Evolutionary conservation across 1,140 invertebrate species (phyloP).

Genomic region (Brachionus koreanus): DNA sequence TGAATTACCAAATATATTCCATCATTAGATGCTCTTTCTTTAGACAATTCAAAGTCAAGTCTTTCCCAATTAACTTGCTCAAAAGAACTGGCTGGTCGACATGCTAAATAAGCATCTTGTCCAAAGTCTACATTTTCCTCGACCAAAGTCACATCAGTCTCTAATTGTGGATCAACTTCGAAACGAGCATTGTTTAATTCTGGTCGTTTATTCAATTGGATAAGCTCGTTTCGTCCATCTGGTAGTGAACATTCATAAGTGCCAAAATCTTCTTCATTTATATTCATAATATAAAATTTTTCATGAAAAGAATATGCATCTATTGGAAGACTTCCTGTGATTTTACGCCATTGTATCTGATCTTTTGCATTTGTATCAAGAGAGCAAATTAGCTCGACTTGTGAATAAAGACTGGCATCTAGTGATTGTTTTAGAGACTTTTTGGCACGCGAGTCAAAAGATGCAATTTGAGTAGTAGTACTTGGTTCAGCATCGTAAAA

Average conservation of each 20-base stretch:
- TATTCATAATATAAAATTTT: background rate
- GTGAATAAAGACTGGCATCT: background rate
- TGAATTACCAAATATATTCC: background rate
- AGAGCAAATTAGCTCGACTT: background rate
- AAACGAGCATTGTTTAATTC: background rate
- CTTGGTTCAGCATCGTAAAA: background rate
- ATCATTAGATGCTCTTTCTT: background rate
- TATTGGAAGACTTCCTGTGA: background rate
- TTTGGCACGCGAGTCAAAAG: background rate
- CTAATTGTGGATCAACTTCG: background rate
- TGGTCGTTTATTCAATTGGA: background rate
- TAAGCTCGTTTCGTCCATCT: background rate
- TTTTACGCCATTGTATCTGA: background rate
- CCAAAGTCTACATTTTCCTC: background rate
- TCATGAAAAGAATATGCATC: background rate
- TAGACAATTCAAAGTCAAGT: background rate
- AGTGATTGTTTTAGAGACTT: background rate
- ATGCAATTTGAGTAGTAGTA: background rate
- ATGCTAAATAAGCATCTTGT: background rate
- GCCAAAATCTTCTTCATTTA: constrained; percentile 18
- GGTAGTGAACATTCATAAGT: constrained; percentile 34
- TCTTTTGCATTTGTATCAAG: background rate
- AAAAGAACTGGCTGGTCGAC: background rate
- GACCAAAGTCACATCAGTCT: background rate
- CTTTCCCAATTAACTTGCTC: background rate